Evolutionary conservation across 2,797 vertebrate species (phyloP).

Genomic region (Platalea minor): DNA sequence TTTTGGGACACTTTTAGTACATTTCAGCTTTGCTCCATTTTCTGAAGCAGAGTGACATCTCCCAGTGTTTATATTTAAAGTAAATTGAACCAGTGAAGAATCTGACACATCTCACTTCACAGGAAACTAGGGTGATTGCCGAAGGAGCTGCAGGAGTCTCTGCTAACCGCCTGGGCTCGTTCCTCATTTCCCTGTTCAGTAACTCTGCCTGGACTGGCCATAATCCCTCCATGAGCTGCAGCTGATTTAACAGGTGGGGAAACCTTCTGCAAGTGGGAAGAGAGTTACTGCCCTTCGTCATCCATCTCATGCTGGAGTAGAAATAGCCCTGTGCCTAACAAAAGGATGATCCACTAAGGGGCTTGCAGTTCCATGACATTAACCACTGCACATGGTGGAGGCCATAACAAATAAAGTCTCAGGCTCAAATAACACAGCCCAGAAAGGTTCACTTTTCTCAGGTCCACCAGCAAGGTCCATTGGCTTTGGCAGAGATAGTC

Average conservation of each 20-base stretch:
- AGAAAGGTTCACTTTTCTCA: neutral
- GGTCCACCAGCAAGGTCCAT: neutral
- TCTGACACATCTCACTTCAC: neutral
- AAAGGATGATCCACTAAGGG: no score
- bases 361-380: neutral
- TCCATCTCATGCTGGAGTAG: neutral
- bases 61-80: conserved; percentile 28
- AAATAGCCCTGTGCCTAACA: neutral
- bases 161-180: neutral
- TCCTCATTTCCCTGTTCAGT: neutral
- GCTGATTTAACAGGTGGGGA: neutral
- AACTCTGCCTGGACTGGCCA: neutral
- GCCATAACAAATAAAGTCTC: neutral
- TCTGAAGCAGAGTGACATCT: neutral
- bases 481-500: neutral
- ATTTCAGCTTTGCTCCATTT: conserved; percentile 1
- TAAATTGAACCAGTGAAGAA: conserved; percentile 27
- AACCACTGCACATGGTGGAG: rapidly evolving
- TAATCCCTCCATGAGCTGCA: neutral
- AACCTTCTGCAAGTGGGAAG: neutral
- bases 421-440: neutral
- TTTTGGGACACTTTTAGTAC: conserved; percentile 54
- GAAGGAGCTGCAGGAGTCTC: neutral
- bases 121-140: neutral
- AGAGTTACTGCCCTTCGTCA: neutral